A percentile compares a stretch with the other conserved stretches of the same genome.
Evolutionary conservation across 2,888 invertebrate genomes (phyloP).

Genomic region (Arctia plantaginis): DNA sequence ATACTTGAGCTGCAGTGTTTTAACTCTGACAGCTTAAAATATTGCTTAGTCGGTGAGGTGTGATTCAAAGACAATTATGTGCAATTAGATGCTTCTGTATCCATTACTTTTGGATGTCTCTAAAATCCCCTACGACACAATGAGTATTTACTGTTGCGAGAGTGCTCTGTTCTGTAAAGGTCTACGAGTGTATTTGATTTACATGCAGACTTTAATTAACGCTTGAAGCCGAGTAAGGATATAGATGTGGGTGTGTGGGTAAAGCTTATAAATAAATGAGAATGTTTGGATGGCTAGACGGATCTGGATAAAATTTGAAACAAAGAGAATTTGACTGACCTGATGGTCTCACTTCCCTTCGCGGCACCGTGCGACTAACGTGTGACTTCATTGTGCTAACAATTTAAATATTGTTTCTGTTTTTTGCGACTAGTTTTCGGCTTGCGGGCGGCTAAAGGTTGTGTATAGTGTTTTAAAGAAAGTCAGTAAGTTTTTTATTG

Average conservation of each 20-base stretch:
- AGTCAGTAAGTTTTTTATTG: no score
- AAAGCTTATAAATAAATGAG: no score
- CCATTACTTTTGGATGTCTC: background rate
- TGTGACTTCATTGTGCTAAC: no score
- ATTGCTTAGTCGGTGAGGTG: background rate
- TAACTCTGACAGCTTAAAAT: background rate
- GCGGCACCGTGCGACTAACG: no score
- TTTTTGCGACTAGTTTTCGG: no score
- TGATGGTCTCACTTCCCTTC: no score
- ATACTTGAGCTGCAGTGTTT: background rate
- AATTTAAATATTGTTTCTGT: no score
- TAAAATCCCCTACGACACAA: background rate
- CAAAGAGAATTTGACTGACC: background rate
- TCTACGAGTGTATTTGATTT: background rate
- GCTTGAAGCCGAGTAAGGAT: background rate
- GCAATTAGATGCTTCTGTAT: background rate
- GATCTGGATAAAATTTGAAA: background rate
- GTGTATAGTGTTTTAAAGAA: no score
- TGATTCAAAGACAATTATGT: conserved; percentile 1
- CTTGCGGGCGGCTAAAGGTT: no score
- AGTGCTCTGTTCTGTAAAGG: background rate
- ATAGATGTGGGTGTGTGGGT: no score
- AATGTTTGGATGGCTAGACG: background rate
- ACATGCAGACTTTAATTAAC: background rate
- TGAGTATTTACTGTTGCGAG: background rate